phyloP scores from a whole-genome alignment of 1,140 invertebrate species.

The Zaprionus nigranus region DNA sequence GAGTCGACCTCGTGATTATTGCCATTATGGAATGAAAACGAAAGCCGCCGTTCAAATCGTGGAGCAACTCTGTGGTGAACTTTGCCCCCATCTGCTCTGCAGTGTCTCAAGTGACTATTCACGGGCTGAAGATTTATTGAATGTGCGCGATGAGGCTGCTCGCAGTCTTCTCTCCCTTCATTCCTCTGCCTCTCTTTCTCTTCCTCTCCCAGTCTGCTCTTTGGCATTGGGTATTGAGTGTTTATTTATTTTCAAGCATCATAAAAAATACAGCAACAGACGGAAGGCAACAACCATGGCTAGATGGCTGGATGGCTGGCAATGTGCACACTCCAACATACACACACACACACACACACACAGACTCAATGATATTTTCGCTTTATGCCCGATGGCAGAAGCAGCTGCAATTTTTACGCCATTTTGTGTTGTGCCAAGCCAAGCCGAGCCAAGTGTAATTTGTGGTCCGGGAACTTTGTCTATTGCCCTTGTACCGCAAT shows the following conservation, averaged over 20 bases:
- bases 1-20: constrained; percentile 65
- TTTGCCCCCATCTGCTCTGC: constrained; percentile 5
- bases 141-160: constrained; percentile 63
- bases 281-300: constrained; percentile 25
- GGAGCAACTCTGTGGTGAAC: constrained; percentile 1
- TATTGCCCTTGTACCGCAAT: constrained; percentile 55
- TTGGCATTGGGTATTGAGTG: constrained; percentile 78
- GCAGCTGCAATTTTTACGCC: constrained; percentile 81
- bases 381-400: constrained; percentile 48
- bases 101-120: constrained; percentile 79
- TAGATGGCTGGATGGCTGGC: constrained; percentile 1
- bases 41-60: constrained; percentile 58
- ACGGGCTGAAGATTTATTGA: constrained; percentile 76
- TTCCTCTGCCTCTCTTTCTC: background rate
- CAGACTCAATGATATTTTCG: constrained; percentile 71
- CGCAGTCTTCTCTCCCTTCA: constrained; percentile 13
- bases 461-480: constrained; percentile 78
- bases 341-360: constrained; percentile 28
- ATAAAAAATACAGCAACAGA: constrained; percentile 74
- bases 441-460: constrained; percentile 76
- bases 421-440: constrained; percentile 66
- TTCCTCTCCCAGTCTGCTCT: constrained; percentile 61
- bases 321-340: constrained; percentile 28
- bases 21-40: constrained; percentile 73
- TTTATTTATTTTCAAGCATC: constrained; percentile 82